Base-by-base conservation (phyloP, 2,113 vertebrate genomes). In the Rallus limicola region DNA sequence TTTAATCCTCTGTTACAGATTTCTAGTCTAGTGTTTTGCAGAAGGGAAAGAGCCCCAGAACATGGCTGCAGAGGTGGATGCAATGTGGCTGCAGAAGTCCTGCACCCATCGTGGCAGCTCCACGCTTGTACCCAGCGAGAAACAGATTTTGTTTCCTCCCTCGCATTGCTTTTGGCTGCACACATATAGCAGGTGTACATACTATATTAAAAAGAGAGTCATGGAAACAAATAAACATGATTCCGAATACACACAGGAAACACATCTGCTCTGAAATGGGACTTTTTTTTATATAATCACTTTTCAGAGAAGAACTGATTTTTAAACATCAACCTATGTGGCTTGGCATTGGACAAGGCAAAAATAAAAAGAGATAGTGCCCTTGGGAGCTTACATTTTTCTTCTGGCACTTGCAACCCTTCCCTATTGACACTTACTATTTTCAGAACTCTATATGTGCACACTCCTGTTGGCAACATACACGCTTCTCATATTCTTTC, bases 371-470 rank as follows among this genome's bases (percentile, higher is more conserved):
- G 64, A 93, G 40, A 90, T 17, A 25, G 38, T 53, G 72, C 8
- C 2, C 77, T 84, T 88, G 83, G 80, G 92, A 92, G 67, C 53
- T 82, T 85, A 91, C 48, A 87, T 92, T 93, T 96, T 96, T 87
- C 72, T 95, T 95, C 92, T 95, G 88, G 93, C 80, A 93, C 87
- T 40, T 69, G 62, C 62, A 93, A 58, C 38, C 44, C 81, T 89
- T 84, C 70, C 53, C 77, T 92, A 76, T 65, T 89, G 92, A 92
- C 77, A 60, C 71, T 80, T 89, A 72, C 64, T 95, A 88, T 96
- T 96, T 95, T 96, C 92, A 94, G 83, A 91, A 94, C 80, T 92
- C 86, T 88, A 25, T 76, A 89, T 7, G 4, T 96, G 80, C 44
- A 69, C 86, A 76, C 25, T 93, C 62, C 72, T 91, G 40, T 72